Conservation (phyloP, 2,113 vertebrate species). For the Oplegnathus fasciatus region DNA sequence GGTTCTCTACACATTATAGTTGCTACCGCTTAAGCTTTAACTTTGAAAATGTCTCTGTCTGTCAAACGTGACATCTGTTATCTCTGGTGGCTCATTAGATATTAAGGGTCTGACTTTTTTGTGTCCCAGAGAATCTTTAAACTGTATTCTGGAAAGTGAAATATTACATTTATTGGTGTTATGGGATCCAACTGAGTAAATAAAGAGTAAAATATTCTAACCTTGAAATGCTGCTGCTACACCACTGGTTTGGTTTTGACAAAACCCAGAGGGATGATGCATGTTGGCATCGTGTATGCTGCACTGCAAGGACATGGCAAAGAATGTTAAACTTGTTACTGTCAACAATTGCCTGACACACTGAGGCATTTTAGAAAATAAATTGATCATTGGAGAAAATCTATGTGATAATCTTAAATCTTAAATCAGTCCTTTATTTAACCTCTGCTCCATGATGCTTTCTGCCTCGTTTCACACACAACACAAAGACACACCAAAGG, state of each 20-base stretch:
- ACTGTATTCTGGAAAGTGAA: neutral
- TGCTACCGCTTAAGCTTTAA: neutral
- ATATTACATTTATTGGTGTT: neutral
- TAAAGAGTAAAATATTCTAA: neutral
- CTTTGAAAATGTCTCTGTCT: neutral
- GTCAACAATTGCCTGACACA: neutral
- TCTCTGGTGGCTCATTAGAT: conserved; percentile 10
- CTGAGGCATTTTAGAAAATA: neutral
- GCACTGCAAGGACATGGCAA: neutral
- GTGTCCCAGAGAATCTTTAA: neutral
- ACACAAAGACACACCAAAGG: conserved; percentile 59
- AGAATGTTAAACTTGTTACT: no score
- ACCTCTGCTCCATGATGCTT: conserved; percentile 22
- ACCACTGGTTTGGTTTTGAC: neutral
- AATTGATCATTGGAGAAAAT: neutral
- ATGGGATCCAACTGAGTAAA: neutral
- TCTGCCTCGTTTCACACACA: conserved; percentile 23
- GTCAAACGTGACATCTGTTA: conserved; percentile 11
- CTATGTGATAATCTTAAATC: neutral
- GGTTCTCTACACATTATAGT: neutral
- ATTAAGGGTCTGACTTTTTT: neutral
- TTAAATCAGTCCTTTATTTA: conserved; percentile 45
- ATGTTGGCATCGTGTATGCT: neutral
- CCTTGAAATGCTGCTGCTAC: neutral
- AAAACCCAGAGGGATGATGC: neutral